Base-by-base conservation (phyloP, 2,797 vertebrate genomes). In the Melanotaenia trifasciata region DNA sequence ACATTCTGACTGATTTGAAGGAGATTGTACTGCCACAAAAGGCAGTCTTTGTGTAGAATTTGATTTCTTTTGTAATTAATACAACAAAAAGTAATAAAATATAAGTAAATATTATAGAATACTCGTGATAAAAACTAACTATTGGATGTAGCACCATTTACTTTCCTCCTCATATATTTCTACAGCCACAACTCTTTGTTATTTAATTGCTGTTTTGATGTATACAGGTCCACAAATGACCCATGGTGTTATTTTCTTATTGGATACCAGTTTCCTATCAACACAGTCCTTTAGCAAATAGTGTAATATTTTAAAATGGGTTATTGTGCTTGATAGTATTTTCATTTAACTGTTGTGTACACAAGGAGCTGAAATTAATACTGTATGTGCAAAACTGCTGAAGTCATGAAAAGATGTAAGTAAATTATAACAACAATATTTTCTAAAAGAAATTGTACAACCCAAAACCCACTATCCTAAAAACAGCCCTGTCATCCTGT, bases 401-500 rank as follows among this genome's bases (percentile, higher is more conserved):
- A 24, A 65, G 28, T 62, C 7, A 54, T 64, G 68, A 28, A 82
- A 64, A 61, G 36, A 20, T 8, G 7, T 2, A 47, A 47, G 45
- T 58, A 58, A 67, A 70, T 10, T 50, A 32, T 8, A 62, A 26
- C 45, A n/a, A 45, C 43, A 45, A 45, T 45, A 45, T 45, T 45
- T 45, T 18, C 43, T 7, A 2, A 57, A 76, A 61, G 53, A 51
- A 64, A 56, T 69, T n/a, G 45, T n/a, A n/a, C 7, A 47, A 3
- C 18, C 43, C 18, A 4, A 20, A 18, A 20, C n/a, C 47, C 67
- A 40, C 67, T 51, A 60, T 71, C 61, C 67, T 60, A 68, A 76
- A 71, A 63, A 80, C 67, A 72, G 61, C 63, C 56, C 74, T 67
- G 72, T 72, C 84, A 84, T 3, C 69, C 51, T 76, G 71, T 88